phyloP scores from a whole-genome alignment of 2,888 invertebrate genomes.

The Phyllotreta striolata region DNA sequence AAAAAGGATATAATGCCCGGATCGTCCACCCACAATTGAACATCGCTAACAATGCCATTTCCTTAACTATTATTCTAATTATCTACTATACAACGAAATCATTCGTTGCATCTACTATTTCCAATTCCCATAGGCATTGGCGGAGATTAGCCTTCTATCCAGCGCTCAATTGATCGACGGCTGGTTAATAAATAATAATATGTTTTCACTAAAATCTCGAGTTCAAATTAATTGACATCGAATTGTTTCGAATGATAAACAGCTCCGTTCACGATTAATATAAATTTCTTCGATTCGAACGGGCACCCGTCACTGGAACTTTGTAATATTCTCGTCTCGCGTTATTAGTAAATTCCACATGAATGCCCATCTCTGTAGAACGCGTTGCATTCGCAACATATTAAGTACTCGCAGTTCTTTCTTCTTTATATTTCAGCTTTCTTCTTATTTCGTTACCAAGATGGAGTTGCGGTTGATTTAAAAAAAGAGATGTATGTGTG shows the following conservation, averaged over 20 bases:
- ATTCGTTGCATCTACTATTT: slow-evolving; percentile 15
- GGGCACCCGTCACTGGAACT: slow-evolving; percentile 1
- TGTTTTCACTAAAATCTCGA: too few species aligned
- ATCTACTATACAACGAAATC: slow-evolving; percentile 21
- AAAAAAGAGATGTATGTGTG: slow-evolving; percentile 11
- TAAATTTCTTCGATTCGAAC: background rate
- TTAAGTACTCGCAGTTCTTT: slow-evolving; percentile 12
- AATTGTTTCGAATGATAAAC: too few species aligned
- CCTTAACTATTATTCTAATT: slow-evolving; percentile 25
- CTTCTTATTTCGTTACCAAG: slow-evolving; percentile 17
- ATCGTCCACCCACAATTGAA: slow-evolving; percentile 24
- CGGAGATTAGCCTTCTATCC: background rate
- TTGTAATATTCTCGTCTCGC: slow-evolving; percentile 12
- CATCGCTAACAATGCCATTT: slow-evolving; percentile 25
- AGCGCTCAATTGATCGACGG: background rate
- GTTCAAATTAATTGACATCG: too few species aligned
- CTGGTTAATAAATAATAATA: background rate
- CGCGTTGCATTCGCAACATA: slow-evolving; percentile 18
- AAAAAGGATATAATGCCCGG: slow-evolving; percentile 22
- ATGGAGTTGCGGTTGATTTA: slow-evolving; percentile 17
- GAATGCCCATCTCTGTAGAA: slow-evolving; percentile 18
- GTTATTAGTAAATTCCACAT: slow-evolving; percentile 19
- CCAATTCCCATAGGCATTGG: slow-evolving; percentile 11
- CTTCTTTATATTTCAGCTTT: slow-evolving; percentile 2
- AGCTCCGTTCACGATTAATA: too few species aligned